phyloP scores from a whole-genome alignment of 2,113 vertebrate genomes.

The Heterocephalus glaber region DNA sequence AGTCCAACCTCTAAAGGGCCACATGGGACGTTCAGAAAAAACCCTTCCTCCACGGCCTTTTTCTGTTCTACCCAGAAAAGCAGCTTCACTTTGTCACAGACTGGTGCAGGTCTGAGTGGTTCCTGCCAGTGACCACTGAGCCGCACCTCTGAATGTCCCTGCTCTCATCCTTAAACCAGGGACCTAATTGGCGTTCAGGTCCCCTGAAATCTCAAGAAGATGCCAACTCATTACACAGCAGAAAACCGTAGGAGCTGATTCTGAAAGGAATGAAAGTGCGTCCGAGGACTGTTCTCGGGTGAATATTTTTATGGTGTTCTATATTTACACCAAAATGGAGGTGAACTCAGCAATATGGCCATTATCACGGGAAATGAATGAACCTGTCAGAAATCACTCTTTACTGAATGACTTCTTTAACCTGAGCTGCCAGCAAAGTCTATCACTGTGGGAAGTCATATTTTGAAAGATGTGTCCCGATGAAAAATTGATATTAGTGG shows the following conservation, averaged over 20 bases:
- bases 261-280: accelerated
- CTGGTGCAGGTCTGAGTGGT: neutral
- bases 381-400: conserved; percentile 29
- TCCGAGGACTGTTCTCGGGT: neutral
- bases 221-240: neutral
- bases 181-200: neutral
- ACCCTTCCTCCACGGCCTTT: neutral
- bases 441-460: neutral
- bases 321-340: conserved; percentile 12
- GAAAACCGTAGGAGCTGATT: neutral
- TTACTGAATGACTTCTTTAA: conserved; percentile 47
- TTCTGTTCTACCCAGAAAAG: conserved; percentile 9
- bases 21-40: neutral
- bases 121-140: neutral
- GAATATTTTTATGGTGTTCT: neutral
- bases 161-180: neutral
- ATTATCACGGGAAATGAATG: conserved; percentile 31
- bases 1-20: neutral
- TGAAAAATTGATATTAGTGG: conserved; percentile 43
- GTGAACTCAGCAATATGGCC: neutral
- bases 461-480: neutral
- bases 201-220: neutral
- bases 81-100: neutral
- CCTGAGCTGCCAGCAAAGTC: conserved; percentile 10
- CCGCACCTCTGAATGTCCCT: neutral